Conservation (phyloP, 2,113 vertebrate species). For the Pollachius pollachius region DNA sequence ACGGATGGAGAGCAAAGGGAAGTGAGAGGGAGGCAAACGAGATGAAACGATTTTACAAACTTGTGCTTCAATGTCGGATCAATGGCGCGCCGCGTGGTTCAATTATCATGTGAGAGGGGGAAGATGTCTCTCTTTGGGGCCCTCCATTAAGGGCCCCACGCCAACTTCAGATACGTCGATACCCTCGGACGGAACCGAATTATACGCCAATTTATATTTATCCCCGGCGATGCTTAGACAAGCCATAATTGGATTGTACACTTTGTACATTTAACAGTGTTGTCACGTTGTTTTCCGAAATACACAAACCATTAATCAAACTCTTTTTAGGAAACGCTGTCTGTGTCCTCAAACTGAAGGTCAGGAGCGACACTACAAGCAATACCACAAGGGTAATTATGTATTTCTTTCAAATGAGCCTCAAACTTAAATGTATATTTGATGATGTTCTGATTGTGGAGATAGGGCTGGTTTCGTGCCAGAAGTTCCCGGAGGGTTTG, state of each 20-base stretch:
- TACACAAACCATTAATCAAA: not conserved
- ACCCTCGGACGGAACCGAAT: no score
- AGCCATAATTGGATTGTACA: no score
- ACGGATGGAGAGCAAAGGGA: conserved; percentile 22
- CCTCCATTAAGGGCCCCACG: no score
- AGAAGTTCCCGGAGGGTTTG: conserved; percentile 10
- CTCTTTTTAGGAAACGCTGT: not conserved
- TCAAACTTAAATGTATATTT: conserved; percentile 49
- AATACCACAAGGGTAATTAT: conserved; percentile 27
- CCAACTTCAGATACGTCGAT: no score
- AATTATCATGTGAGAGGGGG: conserved; percentile 49
- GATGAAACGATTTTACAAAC: conserved; percentile 34
- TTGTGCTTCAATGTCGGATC: conserved; percentile 45
- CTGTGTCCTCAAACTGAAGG: conserved; percentile 7
- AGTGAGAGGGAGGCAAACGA: not conserved
- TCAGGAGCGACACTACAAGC: conserved; percentile 17
- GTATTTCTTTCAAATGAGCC: conserved; percentile 34
- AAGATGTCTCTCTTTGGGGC: conserved; percentile 31
- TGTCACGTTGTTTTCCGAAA: not conserved
- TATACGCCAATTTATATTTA: no score
- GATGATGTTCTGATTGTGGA: conserved; percentile 25
- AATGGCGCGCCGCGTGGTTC: conserved; percentile 48
- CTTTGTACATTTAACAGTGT: not conserved
- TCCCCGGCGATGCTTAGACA: no score
- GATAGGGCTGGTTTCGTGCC: conserved; percentile 7